These are phyloP conservation scores for Leptura quadrifasciata DNA, from an alignment of 2,888 invertebrate species.

Conservation along the genomic window DNA sequence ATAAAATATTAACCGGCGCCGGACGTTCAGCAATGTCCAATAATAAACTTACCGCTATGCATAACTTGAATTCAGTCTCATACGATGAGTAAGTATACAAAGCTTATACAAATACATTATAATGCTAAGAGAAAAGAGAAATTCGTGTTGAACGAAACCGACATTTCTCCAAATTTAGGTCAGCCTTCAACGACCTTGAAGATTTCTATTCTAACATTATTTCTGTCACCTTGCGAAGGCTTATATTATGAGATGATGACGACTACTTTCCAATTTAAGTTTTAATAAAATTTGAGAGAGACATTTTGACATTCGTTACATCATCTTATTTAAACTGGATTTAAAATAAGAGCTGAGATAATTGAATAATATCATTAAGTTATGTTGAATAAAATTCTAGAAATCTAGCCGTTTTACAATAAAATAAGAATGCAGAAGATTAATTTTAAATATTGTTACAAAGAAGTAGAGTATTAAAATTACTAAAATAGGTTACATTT, in stretches of 20 bases:
- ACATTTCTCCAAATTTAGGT: constrained; percentile 34
- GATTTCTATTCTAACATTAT: constrained; percentile 9
- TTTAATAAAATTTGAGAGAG: neutral
- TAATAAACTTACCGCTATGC: neutral
- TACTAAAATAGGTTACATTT: no score
- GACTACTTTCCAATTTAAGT: neutral
- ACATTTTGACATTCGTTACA: neutral
- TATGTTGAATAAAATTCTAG: no score
- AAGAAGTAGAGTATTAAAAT: no score
- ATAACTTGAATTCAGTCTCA: neutral
- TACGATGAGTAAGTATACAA: neutral
- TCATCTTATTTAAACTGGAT: no score
- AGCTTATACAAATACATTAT: neutral
- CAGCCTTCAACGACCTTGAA: constrained; percentile 31
- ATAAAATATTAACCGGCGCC: neutral
- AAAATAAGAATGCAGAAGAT: no score
- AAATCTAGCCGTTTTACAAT: no score
- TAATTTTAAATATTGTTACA: no score
- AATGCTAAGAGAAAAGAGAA: constrained; percentile 26
- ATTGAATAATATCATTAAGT: no score
- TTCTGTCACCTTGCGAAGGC: neutral
- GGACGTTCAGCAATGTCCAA: neutral
- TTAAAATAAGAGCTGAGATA: no score
- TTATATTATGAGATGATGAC: neutral
- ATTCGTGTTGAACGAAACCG: constrained; percentile 15